phyloP scores from a whole-genome alignment of 2,113 vertebrate genomes.

The Empidonax traillii region DNA sequence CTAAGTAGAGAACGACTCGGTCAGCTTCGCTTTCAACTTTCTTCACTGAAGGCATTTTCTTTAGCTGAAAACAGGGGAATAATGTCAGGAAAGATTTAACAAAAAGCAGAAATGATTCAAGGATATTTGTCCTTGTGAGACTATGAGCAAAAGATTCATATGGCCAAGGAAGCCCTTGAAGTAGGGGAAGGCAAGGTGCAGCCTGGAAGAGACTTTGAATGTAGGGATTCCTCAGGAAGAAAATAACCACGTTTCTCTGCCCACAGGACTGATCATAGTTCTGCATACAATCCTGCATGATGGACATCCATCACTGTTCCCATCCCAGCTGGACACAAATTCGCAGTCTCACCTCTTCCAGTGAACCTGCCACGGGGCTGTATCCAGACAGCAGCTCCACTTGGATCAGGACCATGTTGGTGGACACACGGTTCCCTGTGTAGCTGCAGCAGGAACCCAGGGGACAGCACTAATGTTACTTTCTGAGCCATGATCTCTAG shows the following conservation, averaged over 20 bases:
- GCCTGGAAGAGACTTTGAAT: background rate
- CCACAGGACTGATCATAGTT: background rate
- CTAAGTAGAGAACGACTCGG: slow-evolving; percentile 29
- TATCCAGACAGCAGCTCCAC: slow-evolving; percentile 65
- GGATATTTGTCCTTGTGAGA: background rate
- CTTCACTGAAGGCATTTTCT: slow-evolving; percentile 59
- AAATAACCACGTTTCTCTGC: background rate
- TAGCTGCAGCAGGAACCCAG: slow-evolving; percentile 57
- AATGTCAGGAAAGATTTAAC: background rate
- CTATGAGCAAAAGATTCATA: background rate
- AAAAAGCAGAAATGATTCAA: background rate
- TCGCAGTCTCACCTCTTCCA: background rate
- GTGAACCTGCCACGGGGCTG: slow-evolving; percentile 14
- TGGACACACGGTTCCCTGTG: slow-evolving; percentile 46
- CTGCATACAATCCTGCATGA: background rate
- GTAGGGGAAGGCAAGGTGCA: background rate
- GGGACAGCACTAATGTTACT: slow-evolving; percentile 38
- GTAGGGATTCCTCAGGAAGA: background rate
- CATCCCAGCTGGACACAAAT: background rate
- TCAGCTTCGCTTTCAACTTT: slow-evolving; percentile 52
- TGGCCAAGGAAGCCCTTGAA: background rate
- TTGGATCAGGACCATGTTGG: slow-evolving; percentile 65
- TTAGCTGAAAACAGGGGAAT: slow-evolving; percentile 14
- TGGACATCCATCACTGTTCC: background rate
- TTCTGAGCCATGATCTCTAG: slow-evolving; percentile 20